Percentiles rank a stretch among this genome's conserved stretches.
These are phyloP conservation scores for Atherix ibis DNA, from an alignment of 2,888 invertebrate species.

Conservation along the genomic window DNA sequence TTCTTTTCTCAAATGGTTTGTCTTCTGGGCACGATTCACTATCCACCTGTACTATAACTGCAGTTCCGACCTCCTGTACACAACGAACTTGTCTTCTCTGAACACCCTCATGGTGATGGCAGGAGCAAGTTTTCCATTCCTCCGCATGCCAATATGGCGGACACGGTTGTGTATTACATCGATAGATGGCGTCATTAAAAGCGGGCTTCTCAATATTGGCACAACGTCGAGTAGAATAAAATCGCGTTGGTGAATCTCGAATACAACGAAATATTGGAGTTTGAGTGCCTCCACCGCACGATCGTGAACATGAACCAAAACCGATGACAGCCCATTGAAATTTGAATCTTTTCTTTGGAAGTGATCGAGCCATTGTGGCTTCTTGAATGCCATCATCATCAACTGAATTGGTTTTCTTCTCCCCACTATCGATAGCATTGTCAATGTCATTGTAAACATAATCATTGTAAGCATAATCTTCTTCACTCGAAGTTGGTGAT, in stretches of 20 bases:
- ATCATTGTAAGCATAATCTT: slow-evolving; percentile 2
- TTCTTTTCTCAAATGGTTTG: slow-evolving; percentile 32
- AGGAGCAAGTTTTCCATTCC: slow-evolving; percentile 66
- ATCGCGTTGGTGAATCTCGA: slow-evolving; percentile 43
- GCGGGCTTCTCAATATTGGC: slow-evolving; percentile 42
- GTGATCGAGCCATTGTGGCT: slow-evolving; percentile 18
- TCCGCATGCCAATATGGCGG: slow-evolving; percentile 63
- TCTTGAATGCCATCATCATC: slow-evolving; percentile 11
- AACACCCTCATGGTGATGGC: slow-evolving; percentile 44
- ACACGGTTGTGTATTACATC: slow-evolving; percentile 62
- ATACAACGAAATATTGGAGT: slow-evolving; percentile 38
- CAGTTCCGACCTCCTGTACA: slow-evolving; percentile 30
- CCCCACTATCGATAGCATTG: slow-evolving; percentile 19
- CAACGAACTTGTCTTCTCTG: slow-evolving; percentile 58
- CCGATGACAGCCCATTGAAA: slow-evolving; percentile 59
- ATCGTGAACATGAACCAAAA: slow-evolving; percentile 60
- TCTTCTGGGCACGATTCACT: slow-evolving; percentile 41
- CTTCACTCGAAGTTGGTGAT: slow-evolving; percentile 18
- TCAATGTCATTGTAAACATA: slow-evolving; percentile 21
- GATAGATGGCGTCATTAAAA: slow-evolving; percentile 39
- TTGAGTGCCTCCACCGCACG: slow-evolving; percentile 48
- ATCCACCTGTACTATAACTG: slow-evolving; percentile 34
- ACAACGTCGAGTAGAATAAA: slow-evolving; percentile 51
- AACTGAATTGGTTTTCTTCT: slow-evolving; percentile 16
- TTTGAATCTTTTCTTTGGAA: slow-evolving; percentile 37